phyloP scores from a whole-genome alignment of 2,113 vertebrate genomes.

The Bubo scandiacus region DNA sequence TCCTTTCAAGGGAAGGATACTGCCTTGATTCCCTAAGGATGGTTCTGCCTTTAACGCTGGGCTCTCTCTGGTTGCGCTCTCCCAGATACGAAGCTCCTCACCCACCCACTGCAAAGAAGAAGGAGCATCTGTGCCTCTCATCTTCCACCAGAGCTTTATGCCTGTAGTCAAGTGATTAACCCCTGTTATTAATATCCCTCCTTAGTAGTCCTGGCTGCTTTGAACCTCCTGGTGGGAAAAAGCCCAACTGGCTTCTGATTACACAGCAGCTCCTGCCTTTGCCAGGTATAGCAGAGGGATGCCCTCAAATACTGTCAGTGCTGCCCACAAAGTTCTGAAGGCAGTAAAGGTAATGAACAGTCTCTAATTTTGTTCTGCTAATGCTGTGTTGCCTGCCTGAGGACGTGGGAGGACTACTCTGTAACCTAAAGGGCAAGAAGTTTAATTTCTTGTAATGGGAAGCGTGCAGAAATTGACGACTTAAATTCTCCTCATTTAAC shows the following conservation, averaged over 20 bases:
- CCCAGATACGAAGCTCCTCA: neutral
- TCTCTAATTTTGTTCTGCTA: neutral
- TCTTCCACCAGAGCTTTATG: neutral
- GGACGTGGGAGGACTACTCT: neutral
- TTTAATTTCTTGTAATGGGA: neutral
- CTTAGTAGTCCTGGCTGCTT: neutral
- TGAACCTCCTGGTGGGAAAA: neutral
- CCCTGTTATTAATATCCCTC: neutral
- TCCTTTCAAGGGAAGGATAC: neutral
- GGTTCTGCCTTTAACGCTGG: neutral
- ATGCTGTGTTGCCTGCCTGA: neutral
- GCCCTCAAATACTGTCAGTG: neutral
- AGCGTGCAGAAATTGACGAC: neutral
- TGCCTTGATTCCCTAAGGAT: neutral
- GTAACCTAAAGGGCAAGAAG: neutral
- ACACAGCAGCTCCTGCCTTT: neutral
- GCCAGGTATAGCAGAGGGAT: neutral
- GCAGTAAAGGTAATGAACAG: neutral
- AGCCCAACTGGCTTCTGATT: neutral
- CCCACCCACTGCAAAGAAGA: neutral
- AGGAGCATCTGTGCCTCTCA: neutral
- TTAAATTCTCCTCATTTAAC: neutral
- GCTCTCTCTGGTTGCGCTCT: neutral
- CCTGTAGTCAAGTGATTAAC: neutral
- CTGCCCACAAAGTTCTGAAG: neutral